A percentile compares a stretch with the other conserved stretches of the same genome.
Conservation (phyloP, 92 coral and sea anemone species). For the Phymanthus crucifer region DNA sequence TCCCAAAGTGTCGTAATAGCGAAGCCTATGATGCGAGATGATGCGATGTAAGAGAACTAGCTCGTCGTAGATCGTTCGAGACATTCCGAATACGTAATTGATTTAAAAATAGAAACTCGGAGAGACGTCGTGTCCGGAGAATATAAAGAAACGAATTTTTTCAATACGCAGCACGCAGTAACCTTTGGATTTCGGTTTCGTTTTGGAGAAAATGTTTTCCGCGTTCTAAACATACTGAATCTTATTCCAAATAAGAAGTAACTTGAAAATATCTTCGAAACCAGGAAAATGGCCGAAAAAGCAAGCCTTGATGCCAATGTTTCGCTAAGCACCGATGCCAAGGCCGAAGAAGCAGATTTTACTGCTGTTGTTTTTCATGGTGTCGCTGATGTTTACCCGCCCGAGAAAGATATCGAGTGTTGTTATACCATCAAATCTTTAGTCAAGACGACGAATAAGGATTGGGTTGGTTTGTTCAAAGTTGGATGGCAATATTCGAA, state of each 20-base stretch:
- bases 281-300: conserved; percentile 20
- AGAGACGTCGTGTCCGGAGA: background rate
- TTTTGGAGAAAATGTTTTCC: background rate
- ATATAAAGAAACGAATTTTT: background rate
- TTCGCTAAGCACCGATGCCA: background rate
- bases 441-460: conserved; percentile 78
- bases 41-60: background rate
- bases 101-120: conserved; percentile 10
- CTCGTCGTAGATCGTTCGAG: conserved; percentile 22
- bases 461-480: conserved; percentile 96
- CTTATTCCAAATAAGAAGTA: background rate
- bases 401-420: conserved; percentile 86
- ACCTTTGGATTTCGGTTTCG: conserved; percentile 16
- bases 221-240: conserved; percentile 5
- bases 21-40: background rate
- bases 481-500: conserved; percentile 96
- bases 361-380: conserved; percentile 94
- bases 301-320: background rate
- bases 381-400: conserved; percentile 78
- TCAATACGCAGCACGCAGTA: background rate
- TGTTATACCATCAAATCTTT: conserved; percentile 84
- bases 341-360: conserved; percentile 76
- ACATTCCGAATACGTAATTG: background rate
- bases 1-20: background rate
- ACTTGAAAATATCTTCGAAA: background rate